Conservation (phyloP, 1,140 invertebrate species). For the Tetranychus urticae region DNA sequence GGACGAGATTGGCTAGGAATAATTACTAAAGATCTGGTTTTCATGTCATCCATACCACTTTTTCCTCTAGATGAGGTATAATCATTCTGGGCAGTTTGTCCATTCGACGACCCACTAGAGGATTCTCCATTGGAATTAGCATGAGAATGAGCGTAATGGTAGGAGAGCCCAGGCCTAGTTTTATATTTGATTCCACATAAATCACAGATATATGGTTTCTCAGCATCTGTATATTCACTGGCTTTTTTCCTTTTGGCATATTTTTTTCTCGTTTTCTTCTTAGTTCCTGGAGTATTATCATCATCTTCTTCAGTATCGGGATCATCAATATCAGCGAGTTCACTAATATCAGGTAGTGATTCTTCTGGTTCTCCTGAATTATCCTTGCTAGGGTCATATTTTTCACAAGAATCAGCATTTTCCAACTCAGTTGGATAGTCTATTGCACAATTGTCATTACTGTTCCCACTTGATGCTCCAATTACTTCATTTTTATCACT, state of each 20-base stretch:
- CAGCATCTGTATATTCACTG: slow-evolving; percentile 17
- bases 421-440: neutral
- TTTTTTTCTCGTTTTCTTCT: slow-evolving; percentile 31
- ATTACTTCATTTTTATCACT: slow-evolving; percentile 29
- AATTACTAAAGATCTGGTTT: no score
- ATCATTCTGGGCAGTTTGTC: no score
- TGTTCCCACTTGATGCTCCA: neutral
- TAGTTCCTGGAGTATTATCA: slow-evolving; percentile 68
- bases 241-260: slow-evolving; percentile 4
- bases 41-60: no score
- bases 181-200: slow-evolving; percentile 90
- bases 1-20: no score
- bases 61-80: no score
- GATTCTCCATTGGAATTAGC: neutral
- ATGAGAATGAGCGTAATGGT: slow-evolving; percentile 90
- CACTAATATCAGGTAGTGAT: slow-evolving; percentile 34
- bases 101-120: no score
- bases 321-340: slow-evolving; percentile 42
- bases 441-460: neutral
- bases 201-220: slow-evolving; percentile 79
- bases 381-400: slow-evolving; percentile 17
- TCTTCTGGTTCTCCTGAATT: no score
- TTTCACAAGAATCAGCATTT: neutral
- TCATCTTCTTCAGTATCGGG: slow-evolving; percentile 71
- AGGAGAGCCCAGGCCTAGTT: slow-evolving; percentile 79